Conservation (phyloP, 1,140 invertebrate genomes). For the Vanessa atalanta region DNA sequence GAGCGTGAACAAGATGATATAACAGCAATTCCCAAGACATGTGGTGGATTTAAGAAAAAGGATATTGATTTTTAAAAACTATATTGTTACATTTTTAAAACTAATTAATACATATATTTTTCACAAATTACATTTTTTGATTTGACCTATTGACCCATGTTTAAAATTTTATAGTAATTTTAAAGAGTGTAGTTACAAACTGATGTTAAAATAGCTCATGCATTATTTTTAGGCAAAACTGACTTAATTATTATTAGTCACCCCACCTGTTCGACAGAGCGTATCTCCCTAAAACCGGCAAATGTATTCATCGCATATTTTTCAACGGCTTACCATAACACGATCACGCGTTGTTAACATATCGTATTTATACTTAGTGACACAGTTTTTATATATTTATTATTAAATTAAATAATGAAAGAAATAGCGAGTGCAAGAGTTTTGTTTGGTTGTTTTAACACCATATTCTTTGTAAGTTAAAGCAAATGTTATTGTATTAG, state of each 20-base stretch:
- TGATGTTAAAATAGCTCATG: constrained; percentile 55
- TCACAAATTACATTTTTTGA: not conserved
- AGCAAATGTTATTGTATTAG: not conserved
- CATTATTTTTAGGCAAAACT: constrained; percentile 76
- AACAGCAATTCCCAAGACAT: constrained; percentile 61
- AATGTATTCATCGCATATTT: constrained; percentile 71
- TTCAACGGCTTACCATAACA: constrained; percentile 55
- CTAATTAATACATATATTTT: constrained; percentile 20
- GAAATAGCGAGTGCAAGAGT: constrained; percentile 69
- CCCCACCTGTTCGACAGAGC: constrained; percentile 79
- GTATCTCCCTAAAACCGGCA: constrained; percentile 79
- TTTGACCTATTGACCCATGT: not conserved
- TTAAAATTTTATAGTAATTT: not conserved
- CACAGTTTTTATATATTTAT: constrained; percentile 42
- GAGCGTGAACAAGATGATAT: constrained; percentile 86
- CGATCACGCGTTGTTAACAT: constrained; percentile 29
- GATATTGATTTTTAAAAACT: constrained; percentile 82
- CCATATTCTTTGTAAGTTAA: constrained; percentile 76
- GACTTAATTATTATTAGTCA: constrained; percentile 80
- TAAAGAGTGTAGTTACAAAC: not conserved
- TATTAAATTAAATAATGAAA: constrained; percentile 70
- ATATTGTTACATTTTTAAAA: constrained; percentile 2
- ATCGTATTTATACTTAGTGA: constrained; percentile 35
- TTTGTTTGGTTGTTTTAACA: constrained; percentile 75
- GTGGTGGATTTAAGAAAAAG: constrained; percentile 78